phyloP scores from a whole-genome alignment of 23 tunicate species.

The Halocynthia roretzi region DNA sequence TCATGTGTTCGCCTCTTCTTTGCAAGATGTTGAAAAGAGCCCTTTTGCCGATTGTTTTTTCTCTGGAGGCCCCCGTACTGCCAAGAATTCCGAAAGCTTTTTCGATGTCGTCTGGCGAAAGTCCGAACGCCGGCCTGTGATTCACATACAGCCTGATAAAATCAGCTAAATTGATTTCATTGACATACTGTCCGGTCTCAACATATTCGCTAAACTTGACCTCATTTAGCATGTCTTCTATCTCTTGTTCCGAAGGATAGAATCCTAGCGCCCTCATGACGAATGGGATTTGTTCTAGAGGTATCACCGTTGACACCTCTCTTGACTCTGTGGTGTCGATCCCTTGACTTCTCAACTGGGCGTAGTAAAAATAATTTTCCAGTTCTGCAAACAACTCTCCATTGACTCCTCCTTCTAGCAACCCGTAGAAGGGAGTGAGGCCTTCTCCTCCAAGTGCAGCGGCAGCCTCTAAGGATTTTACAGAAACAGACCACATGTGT shows the following conservation, averaged over 20 bases:
- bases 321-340: slow-evolving; percentile 71
- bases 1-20: slow-evolving; percentile 87
- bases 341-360: slow-evolving; percentile 88
- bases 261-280: slow-evolving; percentile 90
- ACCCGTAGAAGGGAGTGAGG: slow-evolving; percentile 79
- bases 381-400: slow-evolving; percentile 76
- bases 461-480: slow-evolving; percentile 67
- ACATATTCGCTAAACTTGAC: slow-evolving; percentile 87
- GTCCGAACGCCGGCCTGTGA: slow-evolving; percentile 97
- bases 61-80: background rate
- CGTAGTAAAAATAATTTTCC: slow-evolving; percentile 90
- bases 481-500: slow-evolving; percentile 76
- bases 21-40: slow-evolving; percentile 42
- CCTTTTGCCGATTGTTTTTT: slow-evolving; percentile 30
- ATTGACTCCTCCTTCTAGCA: slow-evolving; percentile 82
- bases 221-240: slow-evolving; percentile 94
- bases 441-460: slow-evolving; percentile 82
- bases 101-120: slow-evolving; percentile 57
- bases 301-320: slow-evolving; percentile 53
- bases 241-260: slow-evolving; percentile 94
- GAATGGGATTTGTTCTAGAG: slow-evolving; percentile 85
- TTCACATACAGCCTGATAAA: slow-evolving; percentile 89
- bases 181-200: slow-evolving; percentile 80
- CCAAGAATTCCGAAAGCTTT: slow-evolving; percentile 68
- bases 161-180: slow-evolving; percentile 70